phyloP scores from a whole-genome alignment of 2,113 vertebrate species.

The Hyaena hyaena region DNA sequence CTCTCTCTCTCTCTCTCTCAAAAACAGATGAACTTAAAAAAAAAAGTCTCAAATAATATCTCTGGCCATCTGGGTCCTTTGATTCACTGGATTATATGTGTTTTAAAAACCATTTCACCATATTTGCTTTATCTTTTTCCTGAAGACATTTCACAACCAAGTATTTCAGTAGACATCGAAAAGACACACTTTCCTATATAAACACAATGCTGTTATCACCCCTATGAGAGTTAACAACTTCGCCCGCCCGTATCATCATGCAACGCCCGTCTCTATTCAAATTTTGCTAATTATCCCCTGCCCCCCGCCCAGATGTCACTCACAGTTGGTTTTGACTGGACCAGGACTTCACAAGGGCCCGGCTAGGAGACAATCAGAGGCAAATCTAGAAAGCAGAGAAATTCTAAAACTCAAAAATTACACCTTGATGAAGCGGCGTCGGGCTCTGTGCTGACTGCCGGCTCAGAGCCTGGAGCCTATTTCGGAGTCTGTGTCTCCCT shows the following conservation, averaged over 20 bases:
- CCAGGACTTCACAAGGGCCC: not conserved
- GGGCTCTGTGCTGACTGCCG: too few species aligned
- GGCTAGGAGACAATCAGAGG: not conserved
- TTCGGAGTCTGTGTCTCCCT: too few species aligned
- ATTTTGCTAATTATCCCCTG: not conserved
- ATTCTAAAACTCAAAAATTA: not conserved
- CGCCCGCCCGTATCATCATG: not conserved
- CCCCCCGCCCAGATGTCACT: not conserved
- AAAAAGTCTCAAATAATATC: not conserved
- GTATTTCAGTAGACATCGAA: not conserved
- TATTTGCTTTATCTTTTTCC: not conserved
- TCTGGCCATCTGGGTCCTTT: not conserved
- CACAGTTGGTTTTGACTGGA: not conserved
- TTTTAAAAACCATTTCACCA: not conserved
- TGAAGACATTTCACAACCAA: constrained; percentile 24
- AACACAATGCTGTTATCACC: not conserved
- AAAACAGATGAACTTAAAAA: not conserved
- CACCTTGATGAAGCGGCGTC: not conserved
- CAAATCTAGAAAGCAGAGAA: not conserved
- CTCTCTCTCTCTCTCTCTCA: not conserved
- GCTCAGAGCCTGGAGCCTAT: too few species aligned
- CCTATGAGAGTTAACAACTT: not conserved
- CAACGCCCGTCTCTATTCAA: not conserved
- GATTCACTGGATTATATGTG: not conserved
- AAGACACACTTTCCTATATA: not conserved